phyloP scores from a whole-genome alignment of 1,140 invertebrate genomes.

The Hylaeus anthracinus region DNA sequence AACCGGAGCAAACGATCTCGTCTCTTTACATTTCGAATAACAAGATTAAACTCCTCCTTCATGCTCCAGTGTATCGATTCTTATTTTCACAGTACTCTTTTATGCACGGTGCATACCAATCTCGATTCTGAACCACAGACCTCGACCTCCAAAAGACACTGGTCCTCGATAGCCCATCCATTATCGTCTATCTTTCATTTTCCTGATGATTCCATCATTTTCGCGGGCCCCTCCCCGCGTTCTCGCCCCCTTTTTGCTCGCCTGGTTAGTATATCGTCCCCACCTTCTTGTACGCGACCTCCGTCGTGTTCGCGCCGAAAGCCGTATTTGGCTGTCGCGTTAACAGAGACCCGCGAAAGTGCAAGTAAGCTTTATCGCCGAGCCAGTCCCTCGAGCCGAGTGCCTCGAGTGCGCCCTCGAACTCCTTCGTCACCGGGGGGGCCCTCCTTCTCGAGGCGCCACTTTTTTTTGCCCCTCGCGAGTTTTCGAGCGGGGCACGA shows the following conservation, averaged over 20 bases:
- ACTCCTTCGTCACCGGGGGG: not conserved
- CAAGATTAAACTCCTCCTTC: no score
- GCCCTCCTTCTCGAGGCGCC: not conserved
- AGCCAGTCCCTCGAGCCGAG: not conserved
- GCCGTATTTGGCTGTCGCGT: constrained; percentile 43
- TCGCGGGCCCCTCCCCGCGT: not conserved
- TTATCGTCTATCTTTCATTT: not conserved
- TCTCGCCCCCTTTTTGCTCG: constrained; percentile 5
- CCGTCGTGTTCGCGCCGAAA: constrained; percentile 27
- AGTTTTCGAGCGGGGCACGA: not conserved
- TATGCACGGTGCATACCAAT: no score
- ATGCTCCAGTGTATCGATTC: no score
- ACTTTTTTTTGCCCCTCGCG: no score
- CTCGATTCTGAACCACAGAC: no score
- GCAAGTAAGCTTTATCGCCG: constrained; percentile 31
- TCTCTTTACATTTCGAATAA: no score
- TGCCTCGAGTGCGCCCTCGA: not conserved
- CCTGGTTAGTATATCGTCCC: constrained; percentile 6
- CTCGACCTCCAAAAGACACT: no score
- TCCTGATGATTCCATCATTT: not conserved
- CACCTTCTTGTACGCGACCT: constrained; percentile 31
- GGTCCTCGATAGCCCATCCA: not conserved
- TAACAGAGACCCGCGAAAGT: constrained; percentile 42
- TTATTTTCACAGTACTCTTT: no score
- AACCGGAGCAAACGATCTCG: no score